phyloP scores from a whole-genome alignment of 2,797 vertebrate species.

The Arctocebus calabarensis region DNA sequence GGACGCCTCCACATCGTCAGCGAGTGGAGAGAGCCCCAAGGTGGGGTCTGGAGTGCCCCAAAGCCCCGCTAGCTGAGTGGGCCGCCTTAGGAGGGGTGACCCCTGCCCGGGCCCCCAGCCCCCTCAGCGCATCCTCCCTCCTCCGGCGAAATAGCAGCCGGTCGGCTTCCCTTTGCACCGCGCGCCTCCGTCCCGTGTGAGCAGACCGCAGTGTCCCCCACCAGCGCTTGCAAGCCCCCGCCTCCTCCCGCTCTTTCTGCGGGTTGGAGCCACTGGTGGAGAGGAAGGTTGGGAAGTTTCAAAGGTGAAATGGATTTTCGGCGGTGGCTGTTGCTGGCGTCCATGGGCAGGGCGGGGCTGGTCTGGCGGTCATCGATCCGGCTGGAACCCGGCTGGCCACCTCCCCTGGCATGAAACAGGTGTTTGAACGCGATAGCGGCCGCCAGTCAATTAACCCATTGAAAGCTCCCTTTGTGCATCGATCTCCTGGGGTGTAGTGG shows the following conservation, averaged over 20 bases:
- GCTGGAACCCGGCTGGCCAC: constrained; percentile 75
- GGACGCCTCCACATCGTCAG: accelerated
- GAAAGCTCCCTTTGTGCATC: constrained; percentile 85
- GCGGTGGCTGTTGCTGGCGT: not conserved
- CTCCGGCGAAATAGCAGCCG: constrained; percentile 70
- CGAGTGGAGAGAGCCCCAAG: not conserved
- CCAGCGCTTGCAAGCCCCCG: not conserved
- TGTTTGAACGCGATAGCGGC: constrained; percentile 89
- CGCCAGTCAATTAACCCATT: constrained; percentile 89
- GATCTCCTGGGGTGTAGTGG: constrained; percentile 76
- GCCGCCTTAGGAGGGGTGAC: not conserved
- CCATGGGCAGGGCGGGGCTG: constrained; percentile 79
- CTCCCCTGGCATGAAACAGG: constrained; percentile 87
- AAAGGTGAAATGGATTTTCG: constrained; percentile 75
- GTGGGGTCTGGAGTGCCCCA: not conserved
- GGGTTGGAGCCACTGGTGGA: not conserved
- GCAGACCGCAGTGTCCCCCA: not conserved
- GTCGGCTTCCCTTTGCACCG: constrained; percentile 25
- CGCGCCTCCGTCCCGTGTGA: not conserved
- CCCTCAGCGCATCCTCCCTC: constrained; percentile 27
- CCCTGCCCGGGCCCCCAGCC: not conserved
- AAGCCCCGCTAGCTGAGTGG: not conserved
- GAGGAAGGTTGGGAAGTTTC: constrained; percentile 64
- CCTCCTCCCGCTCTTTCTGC: not conserved
- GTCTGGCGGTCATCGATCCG: constrained; percentile 83